Conservation (phyloP, 2,113 vertebrate species). For the Ptyas mucosa region DNA sequence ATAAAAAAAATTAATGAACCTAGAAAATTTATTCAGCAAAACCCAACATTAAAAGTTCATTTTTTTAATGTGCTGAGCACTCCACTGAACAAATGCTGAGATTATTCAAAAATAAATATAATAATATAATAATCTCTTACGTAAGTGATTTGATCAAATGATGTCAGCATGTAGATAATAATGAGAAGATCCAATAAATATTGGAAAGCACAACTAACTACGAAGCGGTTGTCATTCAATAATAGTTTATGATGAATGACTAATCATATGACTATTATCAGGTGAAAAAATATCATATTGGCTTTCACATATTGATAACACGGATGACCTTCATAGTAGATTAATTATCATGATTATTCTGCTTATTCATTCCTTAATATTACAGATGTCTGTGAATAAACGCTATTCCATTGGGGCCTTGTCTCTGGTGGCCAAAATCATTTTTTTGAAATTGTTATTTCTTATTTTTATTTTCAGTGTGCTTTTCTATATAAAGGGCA, state of each 20-base stretch:
- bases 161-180: not conserved
- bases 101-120: not conserved
- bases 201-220: not conserved
- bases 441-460: not conserved
- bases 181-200: not conserved
- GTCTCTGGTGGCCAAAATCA: not conserved
- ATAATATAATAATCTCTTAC: too few relatives aligned
- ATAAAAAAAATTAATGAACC: not conserved
- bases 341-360: not conserved
- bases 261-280: not conserved
- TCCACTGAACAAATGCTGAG: not conserved
- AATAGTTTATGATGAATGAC: not conserved
- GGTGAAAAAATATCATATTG: not conserved
- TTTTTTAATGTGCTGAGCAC: not conserved
- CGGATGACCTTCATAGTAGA: not conserved
- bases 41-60: not conserved
- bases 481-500: not conserved
- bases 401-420: too few relatives aligned
- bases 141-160: not conserved
- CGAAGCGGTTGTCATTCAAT: not conserved
- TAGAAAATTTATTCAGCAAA: not conserved
- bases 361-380: not conserved
- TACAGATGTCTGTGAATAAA: not conserved
- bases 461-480: not conserved
- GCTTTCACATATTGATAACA: not conserved